Evolutionary conservation across 2,888 invertebrate species (phyloP), one percentile per base, ranked within the genome.

Genomic region (Pachliopta kotzebuea): DNA sequence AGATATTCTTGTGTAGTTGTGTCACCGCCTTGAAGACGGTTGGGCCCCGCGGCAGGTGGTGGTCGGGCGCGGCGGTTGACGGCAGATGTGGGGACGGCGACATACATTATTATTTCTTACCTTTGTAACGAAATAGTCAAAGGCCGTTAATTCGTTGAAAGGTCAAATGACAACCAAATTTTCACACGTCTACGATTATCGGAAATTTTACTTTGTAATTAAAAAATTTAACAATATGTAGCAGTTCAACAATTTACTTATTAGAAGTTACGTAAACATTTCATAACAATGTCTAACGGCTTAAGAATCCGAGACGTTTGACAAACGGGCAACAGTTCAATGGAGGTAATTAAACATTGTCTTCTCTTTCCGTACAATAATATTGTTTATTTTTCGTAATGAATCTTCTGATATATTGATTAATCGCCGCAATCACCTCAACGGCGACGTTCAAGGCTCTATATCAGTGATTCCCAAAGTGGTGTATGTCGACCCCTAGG

Each of bases 1-100:
- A n/a, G n/a, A n/a, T n/a, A 11, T 17, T 11, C 2, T 37, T 1
- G 26, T 6, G 26, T 1, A 14, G 45, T n/a, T 3, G 45, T 18
- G 45, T 6, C 45, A 6, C n/a, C 45, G 45, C n/a, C 45, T 45
- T 21, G 26, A 53, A 74, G 74, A 72, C 72, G 71, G 74, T 72
- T 72, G 71, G 67, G 65, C 68, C 59, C 26, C 24, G 37, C 56
- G 59, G 59, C 65, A 58, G 68, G 56, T 62, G 55, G 63, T 68
- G 69, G 67, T 68, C 18, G 7, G 23, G 59, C 61, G 20, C 67
- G 72, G 67, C 75, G 72, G 74, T 72, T 72, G 68, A 31, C 66
- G 65, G 75, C 76, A 77, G 76, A 74, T 77, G 77, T 66, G 57
- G 50, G 24, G n/a, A 45, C 57, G 61, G 59, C 62, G 42, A 45